Evolutionary conservation across 2,797 vertebrate species (phyloP).

Genomic region (Aselliscus stoliczkanus): DNA sequence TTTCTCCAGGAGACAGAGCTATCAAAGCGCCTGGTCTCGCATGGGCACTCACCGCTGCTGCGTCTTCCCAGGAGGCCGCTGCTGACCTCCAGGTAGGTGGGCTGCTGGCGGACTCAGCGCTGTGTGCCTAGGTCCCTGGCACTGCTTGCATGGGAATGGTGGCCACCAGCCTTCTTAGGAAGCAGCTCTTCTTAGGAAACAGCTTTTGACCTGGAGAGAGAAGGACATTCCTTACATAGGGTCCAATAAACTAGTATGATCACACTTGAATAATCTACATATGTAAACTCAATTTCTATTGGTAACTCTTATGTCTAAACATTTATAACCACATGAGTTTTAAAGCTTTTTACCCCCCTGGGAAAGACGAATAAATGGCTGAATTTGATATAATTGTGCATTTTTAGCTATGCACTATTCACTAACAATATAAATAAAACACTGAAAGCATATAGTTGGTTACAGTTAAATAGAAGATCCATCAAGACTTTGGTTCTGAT

Average conservation of each 20-base stretch:
- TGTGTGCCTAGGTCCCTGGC: neutral
- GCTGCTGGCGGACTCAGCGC: neutral
- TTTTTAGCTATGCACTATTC: neutral
- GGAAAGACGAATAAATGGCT: neutral
- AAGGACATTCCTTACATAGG: neutral
- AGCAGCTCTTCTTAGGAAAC: neutral
- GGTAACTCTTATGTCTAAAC: neutral
- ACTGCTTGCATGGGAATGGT: rapidly evolving
- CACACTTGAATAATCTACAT: neutral
- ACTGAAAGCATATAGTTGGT: neutral
- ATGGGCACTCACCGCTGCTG: slow-evolving; percentile 50
- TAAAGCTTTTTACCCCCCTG: neutral
- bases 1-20: neutral
- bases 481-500: neutral
- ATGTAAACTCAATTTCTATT: neutral
- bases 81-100: neutral
- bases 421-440: neutral
- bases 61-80: rapidly evolving
- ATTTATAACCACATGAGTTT: neutral
- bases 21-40: neutral
- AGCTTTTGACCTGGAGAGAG: slow-evolving; percentile 46
- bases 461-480: neutral
- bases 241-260: neutral
- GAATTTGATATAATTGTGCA: neutral
- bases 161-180: neutral